phyloP scores from a whole-genome alignment of 92 coral and sea anemone genomes.

The Micromussa lordhowensis region DNA sequence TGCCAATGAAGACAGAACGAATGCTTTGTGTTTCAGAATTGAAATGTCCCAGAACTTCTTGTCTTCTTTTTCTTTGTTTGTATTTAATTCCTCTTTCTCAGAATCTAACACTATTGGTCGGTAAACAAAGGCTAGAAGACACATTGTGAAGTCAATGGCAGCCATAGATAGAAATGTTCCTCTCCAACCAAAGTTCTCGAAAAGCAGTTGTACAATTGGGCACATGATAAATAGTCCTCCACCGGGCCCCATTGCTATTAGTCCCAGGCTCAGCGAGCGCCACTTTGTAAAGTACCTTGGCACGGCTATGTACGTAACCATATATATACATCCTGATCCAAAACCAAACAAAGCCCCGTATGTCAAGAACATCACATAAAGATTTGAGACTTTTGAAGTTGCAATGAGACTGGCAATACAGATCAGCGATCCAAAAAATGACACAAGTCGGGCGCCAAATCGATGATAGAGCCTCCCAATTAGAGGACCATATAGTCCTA shows the following conservation, averaged over 20 bases:
- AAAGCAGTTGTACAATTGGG: conserved; percentile 51
- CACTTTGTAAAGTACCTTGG: conserved; percentile 65
- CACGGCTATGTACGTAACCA: conserved; percentile 37
- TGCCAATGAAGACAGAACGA: background rate
- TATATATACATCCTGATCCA: conserved; percentile 46
- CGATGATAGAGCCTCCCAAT: conserved; percentile 52
- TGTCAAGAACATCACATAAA: conserved; percentile 51
- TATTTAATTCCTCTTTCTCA: background rate
- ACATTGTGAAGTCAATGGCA: conserved; percentile 30
- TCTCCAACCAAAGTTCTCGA: conserved; percentile 65
- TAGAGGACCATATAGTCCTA: conserved; percentile 59
- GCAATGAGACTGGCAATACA: conserved; percentile 42
- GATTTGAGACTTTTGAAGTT: conserved; percentile 50
- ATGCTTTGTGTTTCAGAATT: conserved; percentile 27
- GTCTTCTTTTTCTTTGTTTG: background rate
- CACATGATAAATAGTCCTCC: conserved; percentile 71
- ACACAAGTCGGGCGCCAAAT: conserved; percentile 65
- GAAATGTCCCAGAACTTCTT: conserved; percentile 45
- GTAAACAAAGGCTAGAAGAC: conserved; percentile 34
- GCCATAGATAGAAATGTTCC: conserved; percentile 54
- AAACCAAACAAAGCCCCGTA: conserved; percentile 66
- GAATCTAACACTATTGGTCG: conserved; percentile 25
- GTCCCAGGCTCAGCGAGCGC: conserved; percentile 56
- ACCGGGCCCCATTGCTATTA: conserved; percentile 66
- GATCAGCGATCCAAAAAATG: conserved; percentile 57